Evolutionary conservation across 1,140 invertebrate species (phyloP), one percentile per base, ranked within the genome.

Genomic region (Cataglyphis hispanica): DNA sequence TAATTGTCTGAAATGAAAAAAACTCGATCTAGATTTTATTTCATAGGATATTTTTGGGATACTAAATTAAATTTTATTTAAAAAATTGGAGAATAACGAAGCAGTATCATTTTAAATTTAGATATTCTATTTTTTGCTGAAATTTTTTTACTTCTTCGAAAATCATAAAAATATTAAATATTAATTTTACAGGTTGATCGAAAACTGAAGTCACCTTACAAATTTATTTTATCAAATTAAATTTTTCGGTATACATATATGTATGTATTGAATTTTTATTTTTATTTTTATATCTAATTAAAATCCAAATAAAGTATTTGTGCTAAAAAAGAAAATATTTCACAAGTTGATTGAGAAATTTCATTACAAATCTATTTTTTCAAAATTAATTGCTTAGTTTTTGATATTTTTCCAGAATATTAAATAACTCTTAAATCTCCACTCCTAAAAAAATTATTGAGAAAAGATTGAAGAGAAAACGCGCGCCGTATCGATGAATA

Each of bases 231-330:
- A 34, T 34, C 5, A 1, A 34, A 34, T 1, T 34, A 2, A 34
- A 34, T 34, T 2, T 2, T 34, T 34, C 34, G 5, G n/a, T n/a
- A n/a, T n/a, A 34, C 6, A 0, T 22, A n/a, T 43, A 43, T 43
- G 7, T 43, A 0, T 25, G 11, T 31, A 8, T n/a, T 40, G 16
- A 37, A 25, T 7, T 75, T 1, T 1, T 10, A 58, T 75, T 75
- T 75, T 56, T 19, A 72, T 16, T 16, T 22, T 72, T n/a, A 27
- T n/a, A 31, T 74, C n/a, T n/a, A 6, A n/a, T n/a, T 31, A 61
- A 27, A 37, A 4, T 37, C 4, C 1, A 74, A 74, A 74, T 56
- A 46, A 70, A 43, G 11, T 43, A 43, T 43, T 7, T 46, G 43
- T 46, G 43, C 7, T 13, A 46, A 46, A 0, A 3, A 16, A 46